Conservation (phyloP, 2,113 vertebrate species). For the Coptodon rendalli region DNA sequence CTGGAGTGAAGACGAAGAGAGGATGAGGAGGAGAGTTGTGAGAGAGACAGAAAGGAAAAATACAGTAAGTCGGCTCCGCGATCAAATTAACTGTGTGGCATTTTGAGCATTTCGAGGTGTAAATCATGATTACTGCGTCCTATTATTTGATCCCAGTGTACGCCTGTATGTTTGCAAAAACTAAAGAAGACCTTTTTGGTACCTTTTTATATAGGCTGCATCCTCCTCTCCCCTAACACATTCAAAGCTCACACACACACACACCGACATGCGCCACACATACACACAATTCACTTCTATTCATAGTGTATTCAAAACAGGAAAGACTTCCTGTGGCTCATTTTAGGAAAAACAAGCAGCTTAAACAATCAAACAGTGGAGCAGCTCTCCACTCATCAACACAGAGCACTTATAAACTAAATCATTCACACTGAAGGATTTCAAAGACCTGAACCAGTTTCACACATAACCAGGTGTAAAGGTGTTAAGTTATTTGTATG, state of each 20-base stretch:
- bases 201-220: background rate
- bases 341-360: slow-evolving; percentile 69
- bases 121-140: background rate
- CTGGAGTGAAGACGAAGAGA: slow-evolving; percentile 24
- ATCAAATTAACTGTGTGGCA: background rate
- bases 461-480: background rate
- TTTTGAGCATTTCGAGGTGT: background rate
- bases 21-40: slow-evolving; percentile 40
- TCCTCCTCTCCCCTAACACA: background rate
- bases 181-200: background rate
- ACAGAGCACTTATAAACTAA: background rate
- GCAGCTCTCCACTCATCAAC: background rate
- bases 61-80: background rate
- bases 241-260: background rate
- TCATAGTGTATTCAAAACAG: slow-evolving; percentile 72
- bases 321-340: slow-evolving; percentile 71
- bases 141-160: background rate
- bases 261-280: background rate
- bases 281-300: slow-evolving; percentile 47
- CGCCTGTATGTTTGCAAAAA: background rate
- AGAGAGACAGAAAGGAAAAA: slow-evolving; percentile 32
- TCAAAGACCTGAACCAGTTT: background rate
- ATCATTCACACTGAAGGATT: background rate
- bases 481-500: background rate
- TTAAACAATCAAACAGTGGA: slow-evolving; percentile 52